These are phyloP conservation scores for Hiodon tergisus DNA, from an alignment of 2,113 vertebrate genomes.

Conservation along the genomic window DNA sequence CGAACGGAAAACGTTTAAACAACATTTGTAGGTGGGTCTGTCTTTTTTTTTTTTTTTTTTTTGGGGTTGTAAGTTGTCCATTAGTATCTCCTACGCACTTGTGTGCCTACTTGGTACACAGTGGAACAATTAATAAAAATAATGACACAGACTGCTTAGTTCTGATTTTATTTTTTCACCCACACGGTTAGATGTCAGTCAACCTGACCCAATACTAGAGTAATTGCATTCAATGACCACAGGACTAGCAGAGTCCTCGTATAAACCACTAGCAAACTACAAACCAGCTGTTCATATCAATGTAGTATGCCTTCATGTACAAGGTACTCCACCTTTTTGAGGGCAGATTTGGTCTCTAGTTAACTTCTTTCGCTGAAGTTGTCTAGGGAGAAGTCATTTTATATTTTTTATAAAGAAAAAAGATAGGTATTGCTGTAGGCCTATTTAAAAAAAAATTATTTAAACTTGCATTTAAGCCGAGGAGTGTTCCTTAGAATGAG, in stretches of 20 bases:
- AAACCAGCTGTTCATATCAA: too few species aligned
- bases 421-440: neutral
- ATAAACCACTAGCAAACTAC: too few species aligned
- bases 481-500: neutral
- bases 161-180: too few species aligned
- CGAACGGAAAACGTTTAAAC: slow-evolving; percentile 30
- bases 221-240: neutral
- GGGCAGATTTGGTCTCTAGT: too few species aligned
- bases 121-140: slow-evolving; percentile 30
- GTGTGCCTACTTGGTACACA: slow-evolving; percentile 48
- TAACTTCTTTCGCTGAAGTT: too few species aligned
- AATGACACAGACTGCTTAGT: neutral
- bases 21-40: neutral
- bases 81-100: slow-evolving; percentile 25
- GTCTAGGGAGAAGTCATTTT: neutral
- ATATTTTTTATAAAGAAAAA: neutral
- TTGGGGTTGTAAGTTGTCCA: slow-evolving; percentile 25
- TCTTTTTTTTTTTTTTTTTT: slow-evolving; percentile 10
- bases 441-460: neutral
- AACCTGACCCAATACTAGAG: too few species aligned
- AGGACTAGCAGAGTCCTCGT: neutral
- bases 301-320: too few species aligned
- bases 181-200: too few species aligned
- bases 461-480: too few species aligned
- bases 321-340: too few species aligned